Evolutionary conservation across 2,113 vertebrate genomes (phyloP).

Genomic region (Nothocercus julius): DNA sequence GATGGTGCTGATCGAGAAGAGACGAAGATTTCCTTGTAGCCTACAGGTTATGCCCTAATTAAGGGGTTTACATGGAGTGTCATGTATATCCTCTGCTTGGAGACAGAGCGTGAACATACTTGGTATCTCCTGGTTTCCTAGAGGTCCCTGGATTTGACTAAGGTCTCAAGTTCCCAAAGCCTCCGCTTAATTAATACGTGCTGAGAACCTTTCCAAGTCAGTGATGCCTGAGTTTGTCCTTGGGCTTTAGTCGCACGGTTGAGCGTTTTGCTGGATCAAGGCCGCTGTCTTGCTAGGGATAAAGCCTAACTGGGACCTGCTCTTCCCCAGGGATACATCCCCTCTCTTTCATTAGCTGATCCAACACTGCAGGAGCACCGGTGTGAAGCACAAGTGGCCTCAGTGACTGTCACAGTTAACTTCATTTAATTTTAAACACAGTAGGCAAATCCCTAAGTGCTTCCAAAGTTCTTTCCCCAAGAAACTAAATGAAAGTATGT

Average conservation of each 20-base stretch:
- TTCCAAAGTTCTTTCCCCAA: neutral
- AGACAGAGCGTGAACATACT: neutral
- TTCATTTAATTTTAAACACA: neutral
- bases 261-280: accelerated
- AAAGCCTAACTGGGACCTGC: neutral
- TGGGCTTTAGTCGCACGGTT: neutral
- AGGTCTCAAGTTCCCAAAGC: neutral
- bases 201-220: slow-evolving; percentile 15
- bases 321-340: neutral
- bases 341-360: neutral
- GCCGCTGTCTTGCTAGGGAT: neutral
- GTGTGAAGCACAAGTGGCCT: neutral
- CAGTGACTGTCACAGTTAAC: neutral
- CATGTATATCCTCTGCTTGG: neutral
- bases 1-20: neutral
- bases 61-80: neutral
- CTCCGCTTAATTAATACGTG: neutral
- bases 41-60: neutral
- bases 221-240: neutral
- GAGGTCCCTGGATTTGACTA: neutral
- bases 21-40: neutral
- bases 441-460: neutral
- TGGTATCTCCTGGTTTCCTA: neutral
- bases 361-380: neutral
- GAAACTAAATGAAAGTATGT: neutral